Evolutionary conservation across 2,797 vertebrate species (phyloP).

Genomic region (Anableps anableps): DNA sequence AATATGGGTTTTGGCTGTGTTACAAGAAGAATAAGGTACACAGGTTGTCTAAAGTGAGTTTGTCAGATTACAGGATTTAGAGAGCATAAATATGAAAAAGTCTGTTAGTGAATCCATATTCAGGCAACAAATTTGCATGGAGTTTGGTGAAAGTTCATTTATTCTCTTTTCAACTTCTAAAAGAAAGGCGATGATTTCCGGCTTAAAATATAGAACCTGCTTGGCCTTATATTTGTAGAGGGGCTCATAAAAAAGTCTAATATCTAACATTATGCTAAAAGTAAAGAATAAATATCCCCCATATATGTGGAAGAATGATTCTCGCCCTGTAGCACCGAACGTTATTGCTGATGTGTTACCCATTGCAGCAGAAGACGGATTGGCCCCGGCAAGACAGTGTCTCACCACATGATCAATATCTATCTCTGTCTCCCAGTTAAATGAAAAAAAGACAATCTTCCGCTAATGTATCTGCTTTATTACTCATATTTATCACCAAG

Average conservation of each 20-base stretch:
- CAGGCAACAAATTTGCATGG: slow-evolving; percentile 22
- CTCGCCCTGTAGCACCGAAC: slow-evolving; percentile 43
- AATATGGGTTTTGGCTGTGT: slow-evolving; percentile 23
- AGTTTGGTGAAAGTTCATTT: slow-evolving; percentile 26
- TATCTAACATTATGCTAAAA: slow-evolving; percentile 57
- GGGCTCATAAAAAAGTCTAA: slow-evolving; percentile 41
- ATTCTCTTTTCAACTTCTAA: slow-evolving; percentile 25
- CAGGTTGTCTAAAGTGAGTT: slow-evolving; percentile 33
- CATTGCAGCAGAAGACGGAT: slow-evolving; percentile 67
- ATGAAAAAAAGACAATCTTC: slow-evolving; percentile 78
- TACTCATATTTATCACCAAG: slow-evolving; percentile 78
- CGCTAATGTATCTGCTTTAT: slow-evolving; percentile 76
- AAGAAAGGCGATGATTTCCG: not conserved
- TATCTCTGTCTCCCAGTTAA: slow-evolving; percentile 73
- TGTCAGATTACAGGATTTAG: slow-evolving; percentile 25
- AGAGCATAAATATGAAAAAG: slow-evolving; percentile 47
- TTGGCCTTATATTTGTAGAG: slow-evolving; percentile 7
- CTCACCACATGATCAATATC: slow-evolving; percentile 77
- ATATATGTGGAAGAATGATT: slow-evolving; percentile 39
- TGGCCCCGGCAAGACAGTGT: slow-evolving; percentile 55
- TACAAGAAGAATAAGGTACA: slow-evolving; percentile 32
- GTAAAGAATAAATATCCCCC: slow-evolving; percentile 46
- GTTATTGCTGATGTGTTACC: slow-evolving; percentile 60
- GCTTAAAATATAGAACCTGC: slow-evolving; percentile 11
- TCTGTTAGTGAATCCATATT: slow-evolving; percentile 32